Conservation (phyloP, 2,113 vertebrate genomes). For the Xiphophorus hellerii region DNA sequence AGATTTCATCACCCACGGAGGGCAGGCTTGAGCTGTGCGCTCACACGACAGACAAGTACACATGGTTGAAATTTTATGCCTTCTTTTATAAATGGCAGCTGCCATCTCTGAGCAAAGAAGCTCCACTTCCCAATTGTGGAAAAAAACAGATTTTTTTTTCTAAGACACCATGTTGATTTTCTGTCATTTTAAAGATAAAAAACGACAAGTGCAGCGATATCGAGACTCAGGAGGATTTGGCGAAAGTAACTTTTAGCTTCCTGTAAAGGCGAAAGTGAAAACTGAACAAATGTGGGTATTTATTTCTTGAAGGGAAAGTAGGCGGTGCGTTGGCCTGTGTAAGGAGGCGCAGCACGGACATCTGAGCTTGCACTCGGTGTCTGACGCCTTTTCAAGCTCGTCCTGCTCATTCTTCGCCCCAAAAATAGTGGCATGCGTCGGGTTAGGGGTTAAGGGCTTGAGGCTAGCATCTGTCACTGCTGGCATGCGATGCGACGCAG, state of each 20-base stretch:
- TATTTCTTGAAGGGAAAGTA: background rate
- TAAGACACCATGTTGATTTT: background rate
- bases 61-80: slow-evolving; percentile 59
- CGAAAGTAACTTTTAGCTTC: background rate
- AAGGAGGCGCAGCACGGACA: slow-evolving; percentile 2
- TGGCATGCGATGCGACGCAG: slow-evolving; percentile 68
- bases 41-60: slow-evolving; percentile 64
- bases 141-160: background rate
- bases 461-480: slow-evolving; percentile 77
- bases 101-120: slow-evolving; percentile 27
- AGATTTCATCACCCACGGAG: slow-evolving; percentile 75
- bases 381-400: slow-evolving; percentile 70
- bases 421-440: slow-evolving; percentile 74
- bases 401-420: slow-evolving; percentile 72
- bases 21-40: slow-evolving; percentile 49
- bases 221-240: background rate
- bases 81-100: slow-evolving; percentile 45
- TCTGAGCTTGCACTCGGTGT: slow-evolving; percentile 35
- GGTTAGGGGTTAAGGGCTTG: slow-evolving; percentile 78
- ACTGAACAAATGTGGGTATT: background rate
- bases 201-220: background rate
- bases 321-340: background rate
- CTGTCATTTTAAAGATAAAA: background rate
- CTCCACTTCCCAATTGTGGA: background rate
- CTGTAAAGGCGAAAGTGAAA: slow-evolving; percentile 10